A percentile compares a stretch with the other conserved stretches of the same genome.
These are phyloP conservation scores for Mesorhabditis spiculigera DNA, from an alignment of 2,888 invertebrate species.

Conservation along the genomic window DNA sequence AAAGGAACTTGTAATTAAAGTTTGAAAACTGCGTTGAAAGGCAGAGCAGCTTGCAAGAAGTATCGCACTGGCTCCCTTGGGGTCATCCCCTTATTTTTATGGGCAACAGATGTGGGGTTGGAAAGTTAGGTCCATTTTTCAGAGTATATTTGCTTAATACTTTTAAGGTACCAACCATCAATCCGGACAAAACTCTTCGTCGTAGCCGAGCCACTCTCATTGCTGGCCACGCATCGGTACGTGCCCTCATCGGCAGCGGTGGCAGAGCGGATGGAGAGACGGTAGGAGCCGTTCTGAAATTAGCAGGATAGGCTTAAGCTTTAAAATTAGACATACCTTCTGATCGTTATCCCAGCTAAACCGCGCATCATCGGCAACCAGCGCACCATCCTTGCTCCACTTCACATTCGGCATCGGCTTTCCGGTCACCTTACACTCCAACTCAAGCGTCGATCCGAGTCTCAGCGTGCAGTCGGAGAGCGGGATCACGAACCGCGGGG, in stretches of 20 bases:
- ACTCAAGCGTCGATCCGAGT: constrained; percentile 77
- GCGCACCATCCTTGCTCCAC: constrained; percentile 76
- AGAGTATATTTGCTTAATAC: neutral
- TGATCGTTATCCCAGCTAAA: constrained; percentile 63
- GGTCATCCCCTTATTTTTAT: constrained; percentile 12
- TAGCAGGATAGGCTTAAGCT: too few species aligned
- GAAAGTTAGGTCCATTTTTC: neutral
- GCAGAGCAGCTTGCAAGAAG: too few species aligned
- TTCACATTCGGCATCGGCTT: constrained; percentile 73
- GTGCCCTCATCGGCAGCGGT: constrained; percentile 65
- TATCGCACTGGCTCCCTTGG: too few species aligned
- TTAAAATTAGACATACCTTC: neutral
- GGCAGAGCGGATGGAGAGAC: constrained; percentile 62
- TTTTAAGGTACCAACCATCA: constrained; percentile 30
- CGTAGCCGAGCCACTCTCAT: constrained; percentile 64
- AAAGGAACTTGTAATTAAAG: too few species aligned
- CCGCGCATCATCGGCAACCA: constrained; percentile 70
- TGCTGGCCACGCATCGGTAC: constrained; percentile 69
- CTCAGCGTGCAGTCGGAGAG: constrained; percentile 72
- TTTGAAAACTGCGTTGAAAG: too few species aligned
- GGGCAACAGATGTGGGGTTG: constrained; percentile 8
- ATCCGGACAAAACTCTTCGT: constrained; percentile 59
- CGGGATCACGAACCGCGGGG: constrained; percentile 54
- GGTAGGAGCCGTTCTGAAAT: constrained; percentile 26
- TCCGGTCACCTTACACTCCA: constrained; percentile 78